Evolutionary conservation across 1,140 invertebrate species (phyloP), one percentile per base, ranked within the genome.

Genomic region (Drosophila nikananu): DNA sequence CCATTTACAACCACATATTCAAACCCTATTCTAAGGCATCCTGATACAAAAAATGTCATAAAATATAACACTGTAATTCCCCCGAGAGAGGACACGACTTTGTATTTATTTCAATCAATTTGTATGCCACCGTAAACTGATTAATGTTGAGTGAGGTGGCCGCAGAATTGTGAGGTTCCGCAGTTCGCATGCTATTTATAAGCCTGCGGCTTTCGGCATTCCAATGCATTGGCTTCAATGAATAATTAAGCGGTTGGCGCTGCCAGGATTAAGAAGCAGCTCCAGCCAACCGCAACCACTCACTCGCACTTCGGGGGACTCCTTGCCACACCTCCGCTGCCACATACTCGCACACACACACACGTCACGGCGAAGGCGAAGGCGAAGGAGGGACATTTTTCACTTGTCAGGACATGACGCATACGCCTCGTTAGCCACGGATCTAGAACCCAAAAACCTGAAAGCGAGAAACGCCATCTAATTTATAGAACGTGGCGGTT

Each of bases 181-280:
- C 60, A 39, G 75, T 61, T 67, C 67, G 65, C 49, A 65, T 65
- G 64, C 74, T 79, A 90, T 86, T 89, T 86, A 76, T 89, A 90
- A 83, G 77, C 63, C 70, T 80, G 83, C 25, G 83, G 76, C 66
- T 78, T 37, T 52, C 49, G 83, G 67, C 84, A 80, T 89, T 89
- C 80, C 80, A 89, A 89, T 90, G 86, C 86, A 89, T 90, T 90
- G 86, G 75, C 75, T 84, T 73, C 82, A 82, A 90, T 90, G 86
- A 90, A 90, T 90, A 90, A 90, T 90, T 90, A 91, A 91, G 86
- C 86, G 86, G 86, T 90, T 82, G 83, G 51, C 72, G 74, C 64
- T 74, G 73, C 79, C 81, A 80, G 78, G 78, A 77, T 86, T 83
- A 90, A 76, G 67, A 48, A 65, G 66, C 79, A 52, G 52, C 70